Evolutionary conservation across 1,140 invertebrate species (phyloP), one percentile per base, ranked within the genome.

Genomic region (Megathymus violae): DNA sequence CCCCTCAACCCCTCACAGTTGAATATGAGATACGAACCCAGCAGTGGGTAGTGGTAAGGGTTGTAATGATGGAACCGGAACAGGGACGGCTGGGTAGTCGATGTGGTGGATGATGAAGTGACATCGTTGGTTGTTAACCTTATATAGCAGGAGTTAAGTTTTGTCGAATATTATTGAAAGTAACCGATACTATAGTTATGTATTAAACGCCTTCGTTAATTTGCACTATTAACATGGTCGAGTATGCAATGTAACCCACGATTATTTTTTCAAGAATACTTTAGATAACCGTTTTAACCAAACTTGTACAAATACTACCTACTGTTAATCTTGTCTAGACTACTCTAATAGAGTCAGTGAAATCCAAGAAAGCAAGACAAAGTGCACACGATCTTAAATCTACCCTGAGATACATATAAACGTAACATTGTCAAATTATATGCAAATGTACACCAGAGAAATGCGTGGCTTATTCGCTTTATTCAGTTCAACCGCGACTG

Each of bases 401-500:
- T 14, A 13, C 38, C 17, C 11, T 22, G 22, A 50, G 50, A n/a
- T n/a, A n/a, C n/a, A 34, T 16, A 56, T 36, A 54, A 64, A 25
- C 43, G 34, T 25, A 40, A 63, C 27, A 40, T 52, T 52, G 60
- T 59, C 51, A 40, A 59, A 67, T 60, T 56, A 43, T 61, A 67
- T 63, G 61, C 36, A 68, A 68, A 68, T 64, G 27, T 44, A n/a
- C n/a, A 62, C 41, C 44, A 59, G 43, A 16, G 44, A 64, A 67
- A 50, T 41, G 54, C 44, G 64, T 66, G 47, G 59, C 38, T 61
- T 27, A 15, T 47, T 50, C 52, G 13, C 51, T 58, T 71, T 71
- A 62, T 67, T 71, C 59, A 64, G 58, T 59, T 54, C 22, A 22
- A 51, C 25, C 13, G 58, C 11, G 51, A 34, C 41, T 58, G 54